Evolutionary conservation across 2,888 invertebrate genomes (phyloP).

Genomic region (Cephus pygmeus): DNA sequence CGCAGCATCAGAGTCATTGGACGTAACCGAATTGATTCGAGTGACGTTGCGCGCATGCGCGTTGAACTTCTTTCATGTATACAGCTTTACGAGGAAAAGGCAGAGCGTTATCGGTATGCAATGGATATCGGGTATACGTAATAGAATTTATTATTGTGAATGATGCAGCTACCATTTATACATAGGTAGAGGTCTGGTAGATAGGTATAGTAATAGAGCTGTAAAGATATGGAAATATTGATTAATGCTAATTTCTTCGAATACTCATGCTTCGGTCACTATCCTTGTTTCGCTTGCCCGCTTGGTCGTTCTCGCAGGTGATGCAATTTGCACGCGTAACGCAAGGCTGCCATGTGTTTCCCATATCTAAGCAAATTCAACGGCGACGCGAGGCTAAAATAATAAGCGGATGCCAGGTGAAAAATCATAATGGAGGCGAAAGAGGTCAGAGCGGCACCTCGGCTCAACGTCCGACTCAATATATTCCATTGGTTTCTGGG

Average conservation of each 20-base stretch:
- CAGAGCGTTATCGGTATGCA: neutral
- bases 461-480: constrained; percentile 21
- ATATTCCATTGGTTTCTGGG: constrained; percentile 52
- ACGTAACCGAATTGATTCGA: neutral
- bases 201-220: neutral
- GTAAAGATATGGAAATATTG: neutral
- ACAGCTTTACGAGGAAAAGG: neutral
- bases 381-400: neutral
- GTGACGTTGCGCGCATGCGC: too few relatives aligned
- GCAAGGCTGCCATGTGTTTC: neutral
- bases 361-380: neutral
- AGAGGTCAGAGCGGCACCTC: constrained; percentile 2
- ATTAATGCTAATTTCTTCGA: neutral
- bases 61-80: accelerated
- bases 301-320: neutral
- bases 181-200: too few relatives aligned
- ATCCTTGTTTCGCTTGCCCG: neutral
- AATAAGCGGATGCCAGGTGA: neutral
- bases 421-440: constrained; percentile 1
- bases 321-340: neutral
- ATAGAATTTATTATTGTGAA: neutral
- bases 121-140: neutral
- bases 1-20: neutral
- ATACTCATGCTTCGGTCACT: neutral
- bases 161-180: neutral